Evolutionary conservation across 2,888 invertebrate genomes (phyloP), one percentile per base, ranked within the genome.

Genomic region (Lochmaea crataegi): DNA sequence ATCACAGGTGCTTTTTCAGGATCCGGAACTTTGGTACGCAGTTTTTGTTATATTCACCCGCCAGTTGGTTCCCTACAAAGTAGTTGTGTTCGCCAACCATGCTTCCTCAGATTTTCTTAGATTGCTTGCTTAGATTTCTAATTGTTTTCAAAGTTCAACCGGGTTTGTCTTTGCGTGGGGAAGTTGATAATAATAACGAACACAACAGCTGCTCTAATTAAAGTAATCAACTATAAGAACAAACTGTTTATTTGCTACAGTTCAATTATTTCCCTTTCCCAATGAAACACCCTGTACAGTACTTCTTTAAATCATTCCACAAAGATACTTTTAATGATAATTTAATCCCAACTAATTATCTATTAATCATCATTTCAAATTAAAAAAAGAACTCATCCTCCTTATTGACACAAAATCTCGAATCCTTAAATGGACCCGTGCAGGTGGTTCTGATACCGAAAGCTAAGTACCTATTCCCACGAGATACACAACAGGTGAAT

Each of bases 21-120:
- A 77, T 83, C 84, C 85, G 84, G 85, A 84, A 84, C 84, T 84
- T 82, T 84, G 85, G 83, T 83, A 81, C 80, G 83, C 82, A 82
- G 82, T 83, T 82, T 81, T 81, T 77, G 77, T 57, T 65, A 58
- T 58, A 53, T 38, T 32, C 12, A 60, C 45, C 72, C 67, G 77
- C 80, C 82, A 81, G 82, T 83, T 82, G 83, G 79, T 77, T 67
- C 76, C 74, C 18, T 18, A 53, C 53, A 18, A 80, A 80, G 71
- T 51, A 45, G 42, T 65, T 68, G 74, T 81, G 80, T 78, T 82
- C 82, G 80, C 82, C 79, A 79, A 84, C 83, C 85, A 84, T 84
- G 83, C 83, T 84, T 85, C 85, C 85, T 85, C 80, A 83, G 84
- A 85, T 85, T 84, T 83, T 83, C 80, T 76, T 81, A 84, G 84